Evolutionary conservation across 2,113 vertebrate species (phyloP), one percentile per base, ranked within the genome.

Genomic region (Poecile atricapillus): DNA sequence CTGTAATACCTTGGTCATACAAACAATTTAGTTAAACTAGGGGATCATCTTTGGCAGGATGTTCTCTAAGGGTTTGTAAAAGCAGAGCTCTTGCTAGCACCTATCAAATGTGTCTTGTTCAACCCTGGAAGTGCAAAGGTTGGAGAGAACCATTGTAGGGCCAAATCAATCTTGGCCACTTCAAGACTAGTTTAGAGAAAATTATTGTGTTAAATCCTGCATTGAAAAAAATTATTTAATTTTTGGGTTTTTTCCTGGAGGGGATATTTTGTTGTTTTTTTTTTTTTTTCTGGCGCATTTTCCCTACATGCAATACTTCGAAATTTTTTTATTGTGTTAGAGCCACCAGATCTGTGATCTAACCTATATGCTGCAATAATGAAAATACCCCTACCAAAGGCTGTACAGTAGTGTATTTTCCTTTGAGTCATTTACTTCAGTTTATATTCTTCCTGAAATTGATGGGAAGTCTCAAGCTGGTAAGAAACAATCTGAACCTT

Each of bases 401-500:
- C 11, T 31, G 22, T 68, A 28, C 9, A 31, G 30, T 27, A n/a
- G 11, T 28, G 9, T 27, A 18, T 39, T 46, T 92, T 64, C 79
- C 23, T 64, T 50, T 70, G 18, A 74, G n/a, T 20, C 10, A 53
- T 86, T 74, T 71, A 58, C 35, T 74, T 39, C 18, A 33, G 31
- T 30, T 37, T 50, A 44, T 37, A 53, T 15, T 53, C 6, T 67
- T 84, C 15, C 39, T 30, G 1, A 78, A 50, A 76, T 1, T 23
- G 18, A 52, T 88, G 28, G 52, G 17, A 46, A 53, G 31, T 81
- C 41, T 83, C 55, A 95, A 41, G 43, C 28, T 76, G 28, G 37
- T 62, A 92, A 75, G 33, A 95, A 94, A 65, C 17, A 35, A 68
- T 35, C 50, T 89, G 76, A 78, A 65, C 11, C 9, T 82, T 89